Base-by-base conservation (phyloP, 1,140 invertebrate species). In the Wasmannia auropunctata region DNA sequence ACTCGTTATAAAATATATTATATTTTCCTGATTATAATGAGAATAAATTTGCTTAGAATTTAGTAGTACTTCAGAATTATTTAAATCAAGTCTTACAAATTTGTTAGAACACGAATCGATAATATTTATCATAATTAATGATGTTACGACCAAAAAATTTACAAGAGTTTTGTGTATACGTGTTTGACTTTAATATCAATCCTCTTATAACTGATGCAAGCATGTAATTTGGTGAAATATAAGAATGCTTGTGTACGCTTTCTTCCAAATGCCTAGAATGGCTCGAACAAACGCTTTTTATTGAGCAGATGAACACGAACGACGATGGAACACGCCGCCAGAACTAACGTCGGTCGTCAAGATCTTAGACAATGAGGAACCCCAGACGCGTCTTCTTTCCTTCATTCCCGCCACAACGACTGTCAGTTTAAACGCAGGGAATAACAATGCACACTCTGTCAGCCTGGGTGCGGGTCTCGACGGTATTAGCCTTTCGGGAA, bases 401-500 rank as follows among this genome's bases (percentile, higher is more conserved):
- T 87, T 94, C 84, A 81, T 93, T 6, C 93, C 94, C 22, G 92
- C 93, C 87, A 90, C 92, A 14, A 91, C 94, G 3, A 93, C 91
- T 77, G 93, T 95, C 72, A 92, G 92, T 37, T 31, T 95, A 6
- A 93, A 90, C 63, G 43, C 92, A 6, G 93, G 92, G 49, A 34
- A 63, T 1, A 90, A 87, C 69, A 93, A 90, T 85, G 93, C 92
- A n/a, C 93, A 95, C 65, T 92, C 93, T 3, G 81, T 95, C 22
- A 93, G 93, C 34, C 69, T 95, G 31, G 91, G 92, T 74, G 80
- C 89, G 14, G 90, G 51, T 0, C 87, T 92, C 1, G 92, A 93
- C 60, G 92, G 93, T 34, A 86, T 94, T n/a, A 93, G 93, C 67
- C 86, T 94, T 46, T 93, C 94, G 0, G 93, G 93, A 76, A 94